Percentiles rank a stretch among this genome's conserved stretches.
Evolutionary conservation across 2,797 vertebrate species (phyloP).

Genomic region (Crenichthys baileyi): DNA sequence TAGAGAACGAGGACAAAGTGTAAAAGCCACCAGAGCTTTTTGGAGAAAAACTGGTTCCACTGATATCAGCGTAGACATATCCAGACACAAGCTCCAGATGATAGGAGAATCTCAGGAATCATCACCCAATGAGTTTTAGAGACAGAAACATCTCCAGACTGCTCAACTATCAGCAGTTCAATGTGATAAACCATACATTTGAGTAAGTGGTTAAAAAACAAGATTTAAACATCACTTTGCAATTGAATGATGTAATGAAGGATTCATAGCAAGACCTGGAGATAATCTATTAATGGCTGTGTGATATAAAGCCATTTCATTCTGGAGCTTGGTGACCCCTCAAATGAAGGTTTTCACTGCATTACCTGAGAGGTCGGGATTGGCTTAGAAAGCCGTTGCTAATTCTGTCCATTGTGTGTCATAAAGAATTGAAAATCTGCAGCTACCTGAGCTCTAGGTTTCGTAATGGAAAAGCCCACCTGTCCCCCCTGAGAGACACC

Average conservation of each 20-base stretch:
- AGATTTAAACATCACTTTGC: slow-evolving; percentile 11
- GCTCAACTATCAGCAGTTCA: background rate
- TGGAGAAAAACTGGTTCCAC: background rate
- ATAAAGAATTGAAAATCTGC: slow-evolving; percentile 66
- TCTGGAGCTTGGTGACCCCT: slow-evolving; percentile 25
- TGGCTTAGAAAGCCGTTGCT: slow-evolving; percentile 12
- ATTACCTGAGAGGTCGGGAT: slow-evolving; percentile 29
- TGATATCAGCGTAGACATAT: slow-evolving; percentile 10
- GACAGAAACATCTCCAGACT: background rate
- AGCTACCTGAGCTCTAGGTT: slow-evolving; percentile 45
- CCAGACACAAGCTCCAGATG: background rate
- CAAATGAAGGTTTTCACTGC: slow-evolving; percentile 19
- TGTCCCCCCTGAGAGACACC: slow-evolving; percentile 70
- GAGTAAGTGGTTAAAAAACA: background rate
- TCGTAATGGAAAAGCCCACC: slow-evolving; percentile 56
- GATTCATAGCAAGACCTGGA: slow-evolving; percentile 2
- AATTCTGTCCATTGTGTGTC: slow-evolving; percentile 33
- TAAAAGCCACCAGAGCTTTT: slow-evolving; percentile 1
- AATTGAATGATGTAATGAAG: slow-evolving; percentile 12
- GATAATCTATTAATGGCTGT: slow-evolving; percentile 60
- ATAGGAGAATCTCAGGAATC: background rate
- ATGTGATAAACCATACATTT: background rate
- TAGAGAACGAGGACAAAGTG: slow-evolving; percentile 26
- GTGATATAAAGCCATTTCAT: slow-evolving; percentile 48
- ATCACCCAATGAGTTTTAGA: too few species aligned